phyloP scores from a whole-genome alignment of 30 jellyfish, hydroid and myxozoan species.

The Phacellophora camtschatica region DNA sequence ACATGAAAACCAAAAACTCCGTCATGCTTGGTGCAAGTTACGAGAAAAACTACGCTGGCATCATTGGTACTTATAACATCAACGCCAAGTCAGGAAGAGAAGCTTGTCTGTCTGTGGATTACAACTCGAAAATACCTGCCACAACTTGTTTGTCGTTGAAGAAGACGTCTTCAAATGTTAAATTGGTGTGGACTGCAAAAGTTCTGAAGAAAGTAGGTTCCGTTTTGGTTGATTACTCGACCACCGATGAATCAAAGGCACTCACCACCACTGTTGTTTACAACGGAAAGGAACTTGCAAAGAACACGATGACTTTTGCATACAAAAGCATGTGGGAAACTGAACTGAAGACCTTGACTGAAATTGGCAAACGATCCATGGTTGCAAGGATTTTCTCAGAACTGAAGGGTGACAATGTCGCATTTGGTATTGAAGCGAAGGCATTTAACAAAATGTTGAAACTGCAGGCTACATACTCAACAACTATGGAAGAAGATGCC shows the following conservation, averaged over 20 bases:
- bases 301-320: slow-evolving; percentile 58
- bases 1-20: neutral
- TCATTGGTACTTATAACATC: neutral
- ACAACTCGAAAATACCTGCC: slow-evolving; percentile 47
- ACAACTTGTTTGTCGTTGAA: slow-evolving; percentile 19
- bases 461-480: slow-evolving; percentile 65
- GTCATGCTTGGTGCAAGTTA: slow-evolving; percentile 56
- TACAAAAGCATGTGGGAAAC: slow-evolving; percentile 73
- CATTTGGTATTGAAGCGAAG: slow-evolving; percentile 66
- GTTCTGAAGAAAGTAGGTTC: slow-evolving; percentile 60
- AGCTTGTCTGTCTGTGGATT: slow-evolving; percentile 52
- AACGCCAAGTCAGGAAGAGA: neutral
- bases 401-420: slow-evolving; percentile 32
- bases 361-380: slow-evolving; percentile 44
- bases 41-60: slow-evolving; percentile 18
- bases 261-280: slow-evolving; percentile 45
- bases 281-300: slow-evolving; percentile 64
- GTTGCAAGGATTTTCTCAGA: slow-evolving; percentile 51
- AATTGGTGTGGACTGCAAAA: slow-evolving; percentile 39
- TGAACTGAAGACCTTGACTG: slow-evolving; percentile 53
- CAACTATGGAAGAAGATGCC: slow-evolving; percentile 23
- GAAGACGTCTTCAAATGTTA: neutral
- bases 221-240: slow-evolving; percentile 43
- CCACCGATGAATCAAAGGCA: slow-evolving; percentile 33
- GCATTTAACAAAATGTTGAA: slow-evolving; percentile 50